A percentile compares a stretch with the other conserved stretches of the same genome.
These are phyloP conservation scores for Phymatocera aterrima DNA, from an alignment of 2,888 invertebrate species.

Conservation along the genomic window DNA sequence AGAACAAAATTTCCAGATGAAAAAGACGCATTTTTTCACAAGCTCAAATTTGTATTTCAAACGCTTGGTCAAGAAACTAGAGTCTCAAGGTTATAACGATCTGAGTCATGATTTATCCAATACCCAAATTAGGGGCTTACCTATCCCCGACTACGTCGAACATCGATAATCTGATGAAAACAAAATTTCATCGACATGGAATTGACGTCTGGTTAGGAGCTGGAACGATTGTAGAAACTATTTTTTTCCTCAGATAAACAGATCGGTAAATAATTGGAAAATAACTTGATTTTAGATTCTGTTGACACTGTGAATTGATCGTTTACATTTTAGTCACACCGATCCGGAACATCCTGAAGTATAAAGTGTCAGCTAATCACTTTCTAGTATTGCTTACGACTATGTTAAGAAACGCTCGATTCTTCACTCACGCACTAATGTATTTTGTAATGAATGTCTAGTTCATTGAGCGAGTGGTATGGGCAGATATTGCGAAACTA, in stretches of 20 bases:
- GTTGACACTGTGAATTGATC: background rate
- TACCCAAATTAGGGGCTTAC: background rate
- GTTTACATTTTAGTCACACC: background rate
- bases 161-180: background rate
- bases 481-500: conserved; percentile 39
- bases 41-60: background rate
- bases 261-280: background rate
- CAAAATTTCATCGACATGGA: background rate
- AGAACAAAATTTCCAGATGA: background rate
- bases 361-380: background rate
- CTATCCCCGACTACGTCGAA: background rate
- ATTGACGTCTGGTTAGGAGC: background rate
- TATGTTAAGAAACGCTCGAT: background rate
- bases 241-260: background rate
- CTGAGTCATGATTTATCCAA: background rate
- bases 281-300: background rate
- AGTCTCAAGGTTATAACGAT: background rate
- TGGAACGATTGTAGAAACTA: background rate
- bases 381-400: conserved; percentile 20
- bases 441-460: conserved; percentile 15
- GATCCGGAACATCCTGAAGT: background rate
- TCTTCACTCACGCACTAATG: background rate
- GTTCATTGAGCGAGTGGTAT: background rate
- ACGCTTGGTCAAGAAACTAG: background rate
- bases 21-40: background rate